Evolutionary conservation across 1,140 invertebrate species (phyloP), one percentile per base, ranked within the genome.

Genomic region (Trypoxylus dichotomus): DNA sequence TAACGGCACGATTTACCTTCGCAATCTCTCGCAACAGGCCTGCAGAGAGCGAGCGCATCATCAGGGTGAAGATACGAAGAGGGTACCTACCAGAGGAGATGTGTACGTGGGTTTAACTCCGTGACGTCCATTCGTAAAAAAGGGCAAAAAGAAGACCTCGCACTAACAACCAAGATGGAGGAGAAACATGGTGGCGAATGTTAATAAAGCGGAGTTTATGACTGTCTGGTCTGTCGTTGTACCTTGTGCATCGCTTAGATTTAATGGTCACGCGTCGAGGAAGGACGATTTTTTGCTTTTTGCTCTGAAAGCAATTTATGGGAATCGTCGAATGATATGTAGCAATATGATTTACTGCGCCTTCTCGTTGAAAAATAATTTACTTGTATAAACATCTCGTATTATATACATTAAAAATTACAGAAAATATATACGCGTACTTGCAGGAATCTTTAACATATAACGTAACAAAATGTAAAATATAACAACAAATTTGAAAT

Each of bases 201-300:
- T 68, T 68, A 68, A 68, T 68, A 68, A 68, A 15, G 24, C 27
- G 21, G 19, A 68, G 60, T 68, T 68, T 68, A 68, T 68, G 60
- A 68, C 60, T 68, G 24, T 24, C 21, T 63, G 60, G n/a, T 63
- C n/a, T 27, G 21, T 19, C 13, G 60, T 27, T 25, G 60, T 21
- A 24, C 24, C 8, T 68, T 68, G 60, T 21, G 60, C 60, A 68
- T 68, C 21, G 21, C 27, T 68, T 29, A 25, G 60, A 68, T 68
- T 68, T 68, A 68, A 68, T 68, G 60, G 24, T 68, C 60, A 68
- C 60, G 60, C 13, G 60, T 68, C 15, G 19, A 21, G 19, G 27
- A 29, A 68, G 24, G 27, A 68, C 3, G 24, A 27, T 24, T 68
- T 29, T 68, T 15, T 27, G 47, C 11, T 54, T 54, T 54, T 54